phyloP scores from a whole-genome alignment of 2,888 invertebrate species.

The Euphydryas editha region DNA sequence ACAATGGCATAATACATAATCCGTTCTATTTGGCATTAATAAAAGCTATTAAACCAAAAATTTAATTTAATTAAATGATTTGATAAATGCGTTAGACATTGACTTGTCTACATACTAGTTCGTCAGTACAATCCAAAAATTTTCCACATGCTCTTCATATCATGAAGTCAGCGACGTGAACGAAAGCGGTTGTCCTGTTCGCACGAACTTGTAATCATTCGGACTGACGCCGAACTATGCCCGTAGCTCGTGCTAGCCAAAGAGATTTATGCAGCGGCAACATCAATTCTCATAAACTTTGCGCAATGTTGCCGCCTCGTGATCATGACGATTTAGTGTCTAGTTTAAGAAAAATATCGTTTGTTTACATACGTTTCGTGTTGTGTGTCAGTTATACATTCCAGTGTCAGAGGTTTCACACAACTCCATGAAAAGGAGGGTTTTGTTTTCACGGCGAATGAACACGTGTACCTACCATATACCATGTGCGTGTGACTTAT shows the following conservation, averaged over 20 bases:
- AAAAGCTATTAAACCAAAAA: no score
- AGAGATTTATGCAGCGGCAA: constrained; percentile 70
- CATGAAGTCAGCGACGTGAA: constrained; percentile 50
- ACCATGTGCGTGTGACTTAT: no score
- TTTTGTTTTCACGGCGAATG: no score
- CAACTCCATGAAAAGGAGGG: no score
- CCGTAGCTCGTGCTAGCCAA: constrained; percentile 57
- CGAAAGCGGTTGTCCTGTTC: constrained; percentile 49
- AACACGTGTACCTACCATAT: no score
- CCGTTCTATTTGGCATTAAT: no score
- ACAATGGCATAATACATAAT: no score
- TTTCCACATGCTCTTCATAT: no score
- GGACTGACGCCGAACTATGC: constrained; percentile 58
- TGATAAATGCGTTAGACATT: no score
- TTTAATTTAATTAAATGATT: no score
- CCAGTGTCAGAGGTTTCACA: not conserved
- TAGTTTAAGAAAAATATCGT: constrained; percentile 23
- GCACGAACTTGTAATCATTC: constrained; percentile 46
- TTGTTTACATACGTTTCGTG: not conserved
- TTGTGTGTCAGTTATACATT: constrained; percentile 3
- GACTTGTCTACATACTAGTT: no score
- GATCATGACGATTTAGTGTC: constrained; percentile 30
- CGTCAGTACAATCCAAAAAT: no score
- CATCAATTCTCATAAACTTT: constrained; percentile 79
- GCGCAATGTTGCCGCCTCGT: constrained; percentile 43